A percentile compares a stretch with the other conserved stretches of the same genome.
Evolutionary conservation across 1,140 invertebrate genomes (phyloP).

Genomic region (Leptinotarsa defecta): DNA sequence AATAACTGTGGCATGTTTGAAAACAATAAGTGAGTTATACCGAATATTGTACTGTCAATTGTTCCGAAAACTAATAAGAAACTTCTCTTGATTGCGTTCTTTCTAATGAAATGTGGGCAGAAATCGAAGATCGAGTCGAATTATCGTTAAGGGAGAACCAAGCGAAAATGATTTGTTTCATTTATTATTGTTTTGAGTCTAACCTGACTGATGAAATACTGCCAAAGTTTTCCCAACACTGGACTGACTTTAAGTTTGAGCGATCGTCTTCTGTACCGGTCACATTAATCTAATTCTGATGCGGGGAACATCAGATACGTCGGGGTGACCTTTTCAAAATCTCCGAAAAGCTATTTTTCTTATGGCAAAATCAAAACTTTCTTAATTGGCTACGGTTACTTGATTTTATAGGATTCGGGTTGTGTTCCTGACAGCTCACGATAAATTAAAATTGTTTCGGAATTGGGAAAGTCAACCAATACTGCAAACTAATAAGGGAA

Average conservation of each 20-base stretch:
- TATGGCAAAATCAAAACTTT: not conserved
- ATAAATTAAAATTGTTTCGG: not conserved
- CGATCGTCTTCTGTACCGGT: conserved; percentile 2
- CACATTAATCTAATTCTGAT: conserved; percentile 6
- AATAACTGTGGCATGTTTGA: too few relatives aligned
- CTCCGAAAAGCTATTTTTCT: not conserved
- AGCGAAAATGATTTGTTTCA: not conserved
- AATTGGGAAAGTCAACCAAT: not conserved
- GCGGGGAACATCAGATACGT: not conserved
- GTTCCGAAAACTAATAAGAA: not conserved
- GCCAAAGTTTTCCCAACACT: not conserved
- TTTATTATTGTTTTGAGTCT: conserved; percentile 3
- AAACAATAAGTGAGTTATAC: too few relatives aligned
- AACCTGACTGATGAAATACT: not conserved
- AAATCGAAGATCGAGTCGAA: not conserved
- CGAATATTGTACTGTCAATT: not conserved
- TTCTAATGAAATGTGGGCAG: not conserved
- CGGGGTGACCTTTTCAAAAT: not conserved
- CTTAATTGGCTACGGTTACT: not conserved
- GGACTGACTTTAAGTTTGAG: not conserved
- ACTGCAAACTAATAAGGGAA: not conserved
- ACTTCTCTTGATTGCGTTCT: not conserved
- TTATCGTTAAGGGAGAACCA: not conserved
- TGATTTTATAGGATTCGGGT: not conserved
- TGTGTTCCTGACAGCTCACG: not conserved